Evolutionary conservation across 1,140 invertebrate genomes (phyloP).

Genomic region (Drosophila malerkotliana): DNA sequence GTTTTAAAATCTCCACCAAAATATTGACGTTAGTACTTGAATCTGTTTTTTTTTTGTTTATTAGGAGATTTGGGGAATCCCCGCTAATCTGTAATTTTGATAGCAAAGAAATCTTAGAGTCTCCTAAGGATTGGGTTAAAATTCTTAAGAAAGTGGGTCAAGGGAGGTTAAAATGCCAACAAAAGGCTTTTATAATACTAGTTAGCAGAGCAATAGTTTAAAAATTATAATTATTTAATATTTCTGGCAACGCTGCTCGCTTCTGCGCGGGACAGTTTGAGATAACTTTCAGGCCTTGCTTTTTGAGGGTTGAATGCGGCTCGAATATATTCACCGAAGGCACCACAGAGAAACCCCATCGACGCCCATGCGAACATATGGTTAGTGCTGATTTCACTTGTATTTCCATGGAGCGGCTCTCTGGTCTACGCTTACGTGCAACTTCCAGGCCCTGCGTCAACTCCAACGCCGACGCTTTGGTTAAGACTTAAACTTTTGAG

Average conservation of each 20-base stretch:
- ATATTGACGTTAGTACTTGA: no score
- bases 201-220: neutral
- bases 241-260: neutral
- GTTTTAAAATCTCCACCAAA: no score
- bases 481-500: constrained; percentile 15
- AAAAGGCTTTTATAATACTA: no score
- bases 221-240: neutral
- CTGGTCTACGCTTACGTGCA: constrained; percentile 18
- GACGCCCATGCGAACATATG: constrained; percentile 54
- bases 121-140: no score
- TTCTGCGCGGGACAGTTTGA: neutral
- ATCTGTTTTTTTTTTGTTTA: no score
- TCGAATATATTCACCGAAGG: neutral
- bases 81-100: no score
- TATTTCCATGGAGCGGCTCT: constrained; percentile 16
- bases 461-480: constrained; percentile 76
- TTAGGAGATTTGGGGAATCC: no score
- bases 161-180: no score
- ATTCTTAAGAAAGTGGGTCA: no score
- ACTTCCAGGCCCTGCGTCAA: constrained; percentile 78
- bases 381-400: constrained; percentile 26
- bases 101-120: no score
- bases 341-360: neutral
- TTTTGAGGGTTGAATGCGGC: neutral
- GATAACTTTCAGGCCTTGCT: neutral